A percentile compares a stretch with the other conserved stretches of the same genome.
These are phyloP conservation scores for Atta cephalotes DNA, from an alignment of 1,140 invertebrate genomes.

Conservation along the genomic window DNA sequence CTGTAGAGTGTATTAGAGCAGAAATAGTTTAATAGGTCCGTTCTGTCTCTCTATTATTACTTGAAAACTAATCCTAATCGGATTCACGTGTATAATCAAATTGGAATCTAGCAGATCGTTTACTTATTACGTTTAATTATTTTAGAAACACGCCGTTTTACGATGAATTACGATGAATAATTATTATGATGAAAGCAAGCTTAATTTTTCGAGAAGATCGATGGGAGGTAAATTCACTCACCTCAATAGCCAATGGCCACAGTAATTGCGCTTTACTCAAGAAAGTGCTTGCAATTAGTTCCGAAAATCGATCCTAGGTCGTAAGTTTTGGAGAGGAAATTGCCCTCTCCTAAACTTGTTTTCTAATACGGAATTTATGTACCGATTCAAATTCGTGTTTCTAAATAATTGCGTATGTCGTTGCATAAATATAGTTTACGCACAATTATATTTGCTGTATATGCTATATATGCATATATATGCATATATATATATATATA, in stretches of 20 bases:
- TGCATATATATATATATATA: neutral
- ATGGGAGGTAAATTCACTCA: neutral
- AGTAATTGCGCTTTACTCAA: neutral
- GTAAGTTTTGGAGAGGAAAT: neutral
- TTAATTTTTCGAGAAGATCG: conserved; percentile 22
- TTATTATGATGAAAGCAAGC: neutral
- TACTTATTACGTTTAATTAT: neutral
- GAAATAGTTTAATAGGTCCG: neutral
- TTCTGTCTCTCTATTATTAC: neutral
- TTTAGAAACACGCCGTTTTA: neutral
- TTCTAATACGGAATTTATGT: neutral
- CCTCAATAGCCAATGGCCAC: neutral
- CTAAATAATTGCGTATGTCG: neutral
- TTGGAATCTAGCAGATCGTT: neutral
- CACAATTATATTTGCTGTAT: neutral
- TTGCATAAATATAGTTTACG: neutral
- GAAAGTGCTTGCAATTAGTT: neutral
- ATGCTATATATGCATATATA: too few species aligned
- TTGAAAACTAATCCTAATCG: neutral
- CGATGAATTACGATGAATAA: neutral
- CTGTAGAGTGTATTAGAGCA: neutral
- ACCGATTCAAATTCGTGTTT: neutral
- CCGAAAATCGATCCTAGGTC: conserved; percentile 15
- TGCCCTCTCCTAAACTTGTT: neutral
- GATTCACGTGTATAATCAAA: neutral